Evolutionary conservation across 2,113 vertebrate species (phyloP).

Genomic region (Rutilus rutilus): DNA sequence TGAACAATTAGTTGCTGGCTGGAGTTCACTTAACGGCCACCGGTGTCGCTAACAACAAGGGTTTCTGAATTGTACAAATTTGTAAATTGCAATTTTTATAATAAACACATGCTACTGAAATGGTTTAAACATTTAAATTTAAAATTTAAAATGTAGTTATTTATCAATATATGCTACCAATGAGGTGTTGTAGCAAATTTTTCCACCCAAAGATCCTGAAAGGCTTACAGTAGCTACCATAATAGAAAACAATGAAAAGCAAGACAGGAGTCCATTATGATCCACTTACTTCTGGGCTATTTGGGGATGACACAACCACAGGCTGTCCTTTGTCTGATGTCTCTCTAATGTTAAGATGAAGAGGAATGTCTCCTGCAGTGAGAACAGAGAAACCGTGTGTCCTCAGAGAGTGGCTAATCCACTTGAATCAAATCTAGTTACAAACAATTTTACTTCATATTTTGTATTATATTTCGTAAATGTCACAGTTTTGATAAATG

Average conservation of each 20-base stretch:
- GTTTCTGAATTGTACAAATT: too few species aligned
- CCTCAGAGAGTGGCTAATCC: not conserved
- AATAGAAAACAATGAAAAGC: not conserved
- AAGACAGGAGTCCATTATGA: constrained; percentile 32
- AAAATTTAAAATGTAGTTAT: not conserved
- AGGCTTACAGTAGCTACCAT: not conserved
- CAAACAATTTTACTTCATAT: not conserved
- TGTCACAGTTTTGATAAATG: not conserved
- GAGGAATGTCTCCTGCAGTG: constrained; percentile 88
- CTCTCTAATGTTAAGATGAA: constrained; percentile 92
- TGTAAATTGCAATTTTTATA: too few species aligned
- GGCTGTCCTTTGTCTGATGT: constrained; percentile 88
- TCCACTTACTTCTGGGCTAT: constrained; percentile 85
- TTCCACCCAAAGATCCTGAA: not conserved
- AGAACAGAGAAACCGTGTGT: not conserved
- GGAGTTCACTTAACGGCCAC: too few species aligned
- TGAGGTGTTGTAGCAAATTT: not conserved
- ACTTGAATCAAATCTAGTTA: not conserved
- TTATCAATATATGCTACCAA: not conserved
- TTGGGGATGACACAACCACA: constrained; percentile 88
- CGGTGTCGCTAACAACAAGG: too few species aligned
- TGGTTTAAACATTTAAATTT: too few species aligned
- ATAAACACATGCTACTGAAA: too few species aligned
- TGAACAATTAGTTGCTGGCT: too few species aligned
- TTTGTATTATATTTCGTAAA: not conserved